Evolutionary conservation across 2,888 invertebrate genomes (phyloP).

Genomic region (Cordilura impudica): DNA sequence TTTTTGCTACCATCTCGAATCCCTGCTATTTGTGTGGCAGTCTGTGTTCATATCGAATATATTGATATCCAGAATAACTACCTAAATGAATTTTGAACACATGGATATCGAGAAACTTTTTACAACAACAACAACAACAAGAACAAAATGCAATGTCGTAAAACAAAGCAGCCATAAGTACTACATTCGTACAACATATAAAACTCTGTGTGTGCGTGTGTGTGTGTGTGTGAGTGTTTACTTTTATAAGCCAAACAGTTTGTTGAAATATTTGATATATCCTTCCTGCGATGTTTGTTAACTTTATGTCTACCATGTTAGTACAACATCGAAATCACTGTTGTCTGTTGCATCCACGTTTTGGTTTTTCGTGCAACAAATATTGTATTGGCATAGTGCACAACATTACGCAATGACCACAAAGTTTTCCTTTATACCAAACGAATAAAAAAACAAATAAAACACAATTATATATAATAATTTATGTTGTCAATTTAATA

Average conservation of each 20-base stretch:
- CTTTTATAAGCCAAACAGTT: conserved; percentile 9
- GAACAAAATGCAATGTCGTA: conserved; percentile 19
- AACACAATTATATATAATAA: too few species aligned
- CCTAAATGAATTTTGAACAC: conserved; percentile 31
- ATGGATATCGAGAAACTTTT: conserved; percentile 28
- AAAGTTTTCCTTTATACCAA: too few species aligned
- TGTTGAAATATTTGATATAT: conserved; percentile 33
- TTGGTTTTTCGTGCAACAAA: background rate
- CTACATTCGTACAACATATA: background rate
- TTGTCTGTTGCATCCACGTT: background rate
- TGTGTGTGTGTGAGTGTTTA: too few species aligned
- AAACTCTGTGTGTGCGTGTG: background rate
- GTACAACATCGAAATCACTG: background rate
- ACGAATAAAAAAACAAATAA: too few species aligned
- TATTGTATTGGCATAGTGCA: background rate
- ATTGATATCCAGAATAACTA: background rate
- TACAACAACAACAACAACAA: too few species aligned
- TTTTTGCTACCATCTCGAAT: too few species aligned
- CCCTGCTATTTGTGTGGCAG: too few species aligned
- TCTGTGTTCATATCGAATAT: too few species aligned
- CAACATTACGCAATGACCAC: too few species aligned
- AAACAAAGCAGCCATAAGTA: conserved; percentile 37
- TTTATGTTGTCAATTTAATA: too few species aligned
- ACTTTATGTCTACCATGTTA: conserved; percentile 25
- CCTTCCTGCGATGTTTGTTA: conserved; percentile 38